Percentiles rank a stretch among this genome's conserved stretches.
Evolutionary conservation across 2,797 vertebrate species (phyloP).

Genomic region (Paedocypris micromegethes): DNA sequence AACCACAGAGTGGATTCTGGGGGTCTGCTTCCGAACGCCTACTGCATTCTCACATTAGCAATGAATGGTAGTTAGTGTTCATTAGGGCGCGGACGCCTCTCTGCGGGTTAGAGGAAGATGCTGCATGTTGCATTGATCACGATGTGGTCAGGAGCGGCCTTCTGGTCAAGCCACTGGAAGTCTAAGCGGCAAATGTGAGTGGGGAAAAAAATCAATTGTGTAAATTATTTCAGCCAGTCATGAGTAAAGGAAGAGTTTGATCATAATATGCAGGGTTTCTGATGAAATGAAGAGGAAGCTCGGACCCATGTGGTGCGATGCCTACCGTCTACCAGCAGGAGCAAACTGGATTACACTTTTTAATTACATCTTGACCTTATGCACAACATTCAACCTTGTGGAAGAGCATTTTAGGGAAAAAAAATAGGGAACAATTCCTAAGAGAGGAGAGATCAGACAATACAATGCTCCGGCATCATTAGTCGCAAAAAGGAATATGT

Average conservation of each 20-base stretch:
- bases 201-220: constrained; percentile 10
- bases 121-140: constrained; percentile 17
- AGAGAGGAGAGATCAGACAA: constrained; percentile 13
- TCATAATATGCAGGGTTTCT: too few relatives aligned
- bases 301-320: not conserved
- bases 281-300: not conserved
- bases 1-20: constrained; percentile 6
- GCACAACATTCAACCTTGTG: not conserved
- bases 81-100: constrained; percentile 17
- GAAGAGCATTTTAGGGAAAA: constrained; percentile 5
- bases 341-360: too few relatives aligned
- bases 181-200: constrained; percentile 6
- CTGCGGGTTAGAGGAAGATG: not conserved
- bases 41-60: constrained; percentile 16
- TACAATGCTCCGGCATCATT: constrained; percentile 10
- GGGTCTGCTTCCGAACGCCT: constrained; percentile 12
- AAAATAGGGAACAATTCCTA: constrained; percentile 24
- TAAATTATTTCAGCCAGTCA: not conserved
- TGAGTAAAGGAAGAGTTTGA: too few relatives aligned
- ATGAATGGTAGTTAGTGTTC: constrained; percentile 33
- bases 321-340: not conserved
- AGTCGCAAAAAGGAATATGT: constrained; percentile 14
- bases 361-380: too few relatives aligned
- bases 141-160: constrained; percentile 12
- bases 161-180: not conserved